Evolutionary conservation across 2,888 invertebrate species (phyloP).

Genomic region (Nemoura dubitans): DNA sequence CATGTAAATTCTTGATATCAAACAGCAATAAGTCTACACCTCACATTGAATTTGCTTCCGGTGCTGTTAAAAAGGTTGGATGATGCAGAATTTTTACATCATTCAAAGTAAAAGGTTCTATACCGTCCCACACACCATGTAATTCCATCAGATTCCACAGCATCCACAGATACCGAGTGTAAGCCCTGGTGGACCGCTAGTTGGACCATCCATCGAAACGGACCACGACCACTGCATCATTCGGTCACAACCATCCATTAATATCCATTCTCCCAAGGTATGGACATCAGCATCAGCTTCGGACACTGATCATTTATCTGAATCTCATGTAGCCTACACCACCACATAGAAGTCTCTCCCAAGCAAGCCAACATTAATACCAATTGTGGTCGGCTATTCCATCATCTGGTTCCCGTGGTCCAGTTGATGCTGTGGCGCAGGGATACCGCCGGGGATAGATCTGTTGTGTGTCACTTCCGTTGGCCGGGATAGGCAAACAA

Average conservation of each 20-base stretch:
- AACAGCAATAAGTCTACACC: too few species aligned
- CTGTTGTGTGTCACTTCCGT: slow-evolving; percentile 37
- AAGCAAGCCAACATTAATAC: slow-evolving; percentile 48
- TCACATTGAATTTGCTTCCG: too few species aligned
- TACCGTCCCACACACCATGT: neutral
- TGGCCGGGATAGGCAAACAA: neutral
- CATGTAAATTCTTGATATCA: too few species aligned
- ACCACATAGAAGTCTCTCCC: neutral
- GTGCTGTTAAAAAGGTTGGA: too few species aligned
- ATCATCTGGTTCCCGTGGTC: slow-evolving; percentile 34
- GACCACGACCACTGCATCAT: slow-evolving; percentile 47
- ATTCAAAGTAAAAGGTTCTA: neutral
- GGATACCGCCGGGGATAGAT: slow-evolving; percentile 27
- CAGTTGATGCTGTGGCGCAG: neutral
- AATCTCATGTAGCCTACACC: slow-evolving; percentile 26
- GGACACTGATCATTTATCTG: slow-evolving; percentile 47
- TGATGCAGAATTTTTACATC: neutral
- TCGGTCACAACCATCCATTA: slow-evolving; percentile 47
- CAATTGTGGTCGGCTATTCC: slow-evolving; percentile 45
- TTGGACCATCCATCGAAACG: neutral
- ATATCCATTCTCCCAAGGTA: slow-evolving; percentile 48
- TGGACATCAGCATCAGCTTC: slow-evolving; percentile 24
- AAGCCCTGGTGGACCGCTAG: neutral
- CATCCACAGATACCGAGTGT: neutral
- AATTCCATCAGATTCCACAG: slow-evolving; percentile 13